Evolutionary conservation across 2,797 vertebrate species (phyloP).

Genomic region (Ctenopoma kingsleyae): DNA sequence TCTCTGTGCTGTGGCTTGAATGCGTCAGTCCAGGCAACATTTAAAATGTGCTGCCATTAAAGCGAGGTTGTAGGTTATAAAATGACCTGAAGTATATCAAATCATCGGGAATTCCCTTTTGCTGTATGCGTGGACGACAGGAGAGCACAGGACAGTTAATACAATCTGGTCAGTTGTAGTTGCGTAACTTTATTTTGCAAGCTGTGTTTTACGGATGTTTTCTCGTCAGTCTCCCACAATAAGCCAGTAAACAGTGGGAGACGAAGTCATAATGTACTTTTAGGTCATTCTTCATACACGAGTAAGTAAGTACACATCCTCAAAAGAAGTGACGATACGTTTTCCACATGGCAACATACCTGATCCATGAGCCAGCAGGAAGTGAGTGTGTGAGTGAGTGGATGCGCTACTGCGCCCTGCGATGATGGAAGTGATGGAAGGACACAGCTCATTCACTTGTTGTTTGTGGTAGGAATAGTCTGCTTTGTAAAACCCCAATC

Average conservation of each 20-base stretch:
- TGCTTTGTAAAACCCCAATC: neutral
- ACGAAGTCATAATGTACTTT: neutral
- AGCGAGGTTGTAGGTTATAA: neutral
- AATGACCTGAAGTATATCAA: neutral
- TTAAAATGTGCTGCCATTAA: constrained; percentile 22
- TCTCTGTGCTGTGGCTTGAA: constrained; percentile 15
- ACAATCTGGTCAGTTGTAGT: constrained; percentile 7
- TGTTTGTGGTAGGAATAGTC: neutral
- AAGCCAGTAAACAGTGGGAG: neutral
- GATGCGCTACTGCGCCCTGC: constrained; percentile 48
- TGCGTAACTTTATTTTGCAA: constrained; percentile 54
- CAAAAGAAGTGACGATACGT: constrained; percentile 8
- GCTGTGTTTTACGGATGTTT: neutral
- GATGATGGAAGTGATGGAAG: constrained; percentile 50
- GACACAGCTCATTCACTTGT: constrained; percentile 2
- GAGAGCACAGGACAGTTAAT: neutral
- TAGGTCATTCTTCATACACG: neutral
- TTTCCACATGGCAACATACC: constrained; percentile 31
- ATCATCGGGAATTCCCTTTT: neutral
- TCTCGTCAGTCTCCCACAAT: neutral
- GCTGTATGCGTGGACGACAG: too few species aligned
- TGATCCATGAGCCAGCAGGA: constrained; percentile 59
- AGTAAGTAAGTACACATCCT: constrained; percentile 4
- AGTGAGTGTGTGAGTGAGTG: constrained; percentile 40
- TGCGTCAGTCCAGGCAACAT: constrained; percentile 47